phyloP scores from a whole-genome alignment of 2,113 vertebrate genomes.

The Rhinopithecus roxellana region DNA sequence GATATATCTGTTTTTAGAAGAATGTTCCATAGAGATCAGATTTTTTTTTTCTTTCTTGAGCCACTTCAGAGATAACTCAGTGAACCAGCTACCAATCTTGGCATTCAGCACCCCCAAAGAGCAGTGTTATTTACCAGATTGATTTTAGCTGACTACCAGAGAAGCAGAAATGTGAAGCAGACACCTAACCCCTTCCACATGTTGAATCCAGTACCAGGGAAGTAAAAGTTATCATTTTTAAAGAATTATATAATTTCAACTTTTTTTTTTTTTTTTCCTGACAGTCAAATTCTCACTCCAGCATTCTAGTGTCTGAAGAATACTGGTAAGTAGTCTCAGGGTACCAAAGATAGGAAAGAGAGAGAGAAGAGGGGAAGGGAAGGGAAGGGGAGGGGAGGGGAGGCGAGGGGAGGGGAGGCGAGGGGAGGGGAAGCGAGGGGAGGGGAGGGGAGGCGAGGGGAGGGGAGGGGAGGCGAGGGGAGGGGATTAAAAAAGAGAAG shows the following conservation, averaged over 20 bases:
- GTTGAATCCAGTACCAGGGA: background rate
- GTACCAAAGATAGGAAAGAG: background rate
- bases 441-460: no score
- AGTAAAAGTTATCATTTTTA: background rate
- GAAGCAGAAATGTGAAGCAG: background rate
- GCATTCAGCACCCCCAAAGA: background rate
- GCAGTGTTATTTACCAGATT: background rate
- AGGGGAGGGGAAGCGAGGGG: rapidly evolving
- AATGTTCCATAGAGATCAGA: background rate
- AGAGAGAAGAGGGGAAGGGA: background rate
- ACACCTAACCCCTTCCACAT: background rate
- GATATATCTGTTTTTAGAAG: background rate
- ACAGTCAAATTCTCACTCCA: background rate
- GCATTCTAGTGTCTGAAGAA: background rate
- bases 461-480: rapidly evolving
- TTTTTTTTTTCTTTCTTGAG: background rate
- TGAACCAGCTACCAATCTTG: background rate
- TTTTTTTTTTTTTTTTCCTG: background rate
- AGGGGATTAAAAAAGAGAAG: background rate
- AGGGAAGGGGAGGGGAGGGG: background rate
- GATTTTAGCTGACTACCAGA: background rate
- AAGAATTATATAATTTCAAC: background rate
- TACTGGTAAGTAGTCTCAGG: background rate
- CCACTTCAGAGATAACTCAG: background rate
- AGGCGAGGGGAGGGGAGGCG: no score